Conservation (phyloP, 2,797 vertebrate species). For the Mastacembelus armatus region DNA sequence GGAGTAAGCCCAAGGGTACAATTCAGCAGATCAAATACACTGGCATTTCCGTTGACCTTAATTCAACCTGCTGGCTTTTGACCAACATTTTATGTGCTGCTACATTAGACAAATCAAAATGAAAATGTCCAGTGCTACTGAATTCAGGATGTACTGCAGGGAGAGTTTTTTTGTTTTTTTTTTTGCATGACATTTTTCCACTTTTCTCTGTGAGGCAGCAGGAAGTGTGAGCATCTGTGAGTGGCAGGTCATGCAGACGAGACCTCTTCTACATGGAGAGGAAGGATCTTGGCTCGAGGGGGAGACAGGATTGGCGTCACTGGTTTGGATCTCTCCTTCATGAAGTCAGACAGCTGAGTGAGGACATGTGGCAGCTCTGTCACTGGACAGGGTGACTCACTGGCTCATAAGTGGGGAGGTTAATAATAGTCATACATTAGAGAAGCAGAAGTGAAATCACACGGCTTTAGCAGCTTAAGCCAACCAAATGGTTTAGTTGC, state of each 20-base stretch:
- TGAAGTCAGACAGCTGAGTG: slow-evolving; percentile 76
- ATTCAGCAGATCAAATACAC: slow-evolving; percentile 53
- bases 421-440: slow-evolving; percentile 76
- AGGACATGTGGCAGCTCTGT: slow-evolving; percentile 72
- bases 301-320: slow-evolving; percentile 72
- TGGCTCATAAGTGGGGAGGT: slow-evolving; percentile 73
- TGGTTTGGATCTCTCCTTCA: slow-evolving; percentile 68
- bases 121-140: slow-evolving; percentile 38
- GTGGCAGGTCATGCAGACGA: slow-evolving; percentile 60
- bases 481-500: slow-evolving; percentile 23
- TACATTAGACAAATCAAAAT: slow-evolving; percentile 41
- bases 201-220: slow-evolving; percentile 33
- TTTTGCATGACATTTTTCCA: slow-evolving; percentile 18
- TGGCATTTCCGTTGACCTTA: no score
- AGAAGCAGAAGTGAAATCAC: slow-evolving; percentile 67
- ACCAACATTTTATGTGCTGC: slow-evolving; percentile 31
- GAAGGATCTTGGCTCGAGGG: slow-evolving; percentile 65
- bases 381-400: slow-evolving; percentile 79
- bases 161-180: background rate
- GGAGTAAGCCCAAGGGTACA: no score
- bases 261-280: slow-evolving; percentile 54
- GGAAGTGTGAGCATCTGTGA: slow-evolving; percentile 63
- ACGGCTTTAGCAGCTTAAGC: slow-evolving; percentile 49
- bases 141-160: slow-evolving; percentile 32
- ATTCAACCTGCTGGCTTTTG: slow-evolving; percentile 45